Base-by-base conservation (phyloP, 2,797 vertebrate species). In the Eremophila alpestris region DNA sequence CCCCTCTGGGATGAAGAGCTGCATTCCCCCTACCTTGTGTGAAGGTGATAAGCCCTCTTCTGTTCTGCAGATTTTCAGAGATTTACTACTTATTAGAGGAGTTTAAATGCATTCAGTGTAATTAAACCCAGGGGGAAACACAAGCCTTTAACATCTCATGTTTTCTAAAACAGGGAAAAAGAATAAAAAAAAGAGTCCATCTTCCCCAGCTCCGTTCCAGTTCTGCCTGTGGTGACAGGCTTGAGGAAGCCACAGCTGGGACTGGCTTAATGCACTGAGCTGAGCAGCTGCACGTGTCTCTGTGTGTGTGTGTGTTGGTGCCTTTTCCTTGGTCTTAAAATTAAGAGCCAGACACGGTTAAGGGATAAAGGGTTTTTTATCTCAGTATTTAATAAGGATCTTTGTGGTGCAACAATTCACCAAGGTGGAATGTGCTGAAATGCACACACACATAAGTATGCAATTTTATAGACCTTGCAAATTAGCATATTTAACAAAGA, bases 51-150 rank as follows among this genome's bases (percentile, higher is more conserved):
- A 95, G 79, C 69, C 65, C 19, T 87, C 46, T 85, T 89, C 73
- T 76, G 52, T 92, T 93, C 80, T 93, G 70, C 64, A 91, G 79
- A 89, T 93, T 94, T 95, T 90, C 83, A 48, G 91, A 94, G 80
- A 88, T 94, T 95, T 96, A 92, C 85, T 84, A 76, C 56, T 55
- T 91, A 90, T 95, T 95, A 95, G 56, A 88, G 41, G 87, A 79
- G 60, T 95, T 95, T 88, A 94, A 96, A 94, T 82, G 77, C 67
- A 86, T 93, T 91, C 80, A 74, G 29, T 75, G 70, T 96, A 93
- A 96, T 96, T 96, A 93, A 96, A 90, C 94, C 86, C 95, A 93
- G 45, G 94, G 78, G 93, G 52, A 91, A 92, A 93, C 74, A 83
- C 80, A 86, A 87, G 70, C 49, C 60, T 93, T 89, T 94, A 91